phyloP scores from a whole-genome alignment of 2,113 vertebrate genomes.

The Caloenas nicobarica region DNA sequence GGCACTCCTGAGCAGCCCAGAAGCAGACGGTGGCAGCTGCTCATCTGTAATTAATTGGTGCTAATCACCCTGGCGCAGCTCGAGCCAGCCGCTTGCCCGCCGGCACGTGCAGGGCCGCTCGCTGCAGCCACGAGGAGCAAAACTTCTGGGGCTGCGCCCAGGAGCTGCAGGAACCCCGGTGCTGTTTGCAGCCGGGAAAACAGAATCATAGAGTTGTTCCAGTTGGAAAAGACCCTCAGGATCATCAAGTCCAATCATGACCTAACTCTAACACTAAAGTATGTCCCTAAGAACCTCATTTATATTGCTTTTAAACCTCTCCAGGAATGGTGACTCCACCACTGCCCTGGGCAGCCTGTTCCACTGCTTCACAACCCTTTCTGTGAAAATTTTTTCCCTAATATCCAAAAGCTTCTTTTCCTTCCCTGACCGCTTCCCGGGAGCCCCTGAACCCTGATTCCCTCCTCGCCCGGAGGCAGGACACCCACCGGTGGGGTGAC shows the following conservation, averaged over 20 bases:
- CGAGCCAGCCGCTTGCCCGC: not conserved
- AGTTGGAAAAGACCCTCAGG: too few species aligned
- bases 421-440: fast-evolving
- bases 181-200: not conserved
- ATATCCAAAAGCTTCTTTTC: not conserved
- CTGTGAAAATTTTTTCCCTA: too few species aligned
- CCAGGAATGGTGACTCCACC: too few species aligned
- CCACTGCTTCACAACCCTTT: too few species aligned
- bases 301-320: too few species aligned
- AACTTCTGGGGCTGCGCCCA: not conserved
- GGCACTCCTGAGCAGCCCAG: not conserved
- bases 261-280: too few species aligned
- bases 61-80: not conserved
- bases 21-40: not conserved
- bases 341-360: too few species aligned
- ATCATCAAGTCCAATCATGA: too few species aligned
- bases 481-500: not conserved
- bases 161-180: fast-evolving
- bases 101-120: fast-evolving
- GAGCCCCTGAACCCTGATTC: not conserved
- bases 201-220: too few species aligned
- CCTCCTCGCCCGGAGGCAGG: not conserved
- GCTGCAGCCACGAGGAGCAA: not conserved
- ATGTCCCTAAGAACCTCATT: too few species aligned
- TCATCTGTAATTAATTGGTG: constrained; percentile 45